A percentile compares a stretch with the other conserved stretches of the same genome.
Evolutionary conservation across 2,797 vertebrate genomes (phyloP).

Genomic region (Emys orbicularis): DNA sequence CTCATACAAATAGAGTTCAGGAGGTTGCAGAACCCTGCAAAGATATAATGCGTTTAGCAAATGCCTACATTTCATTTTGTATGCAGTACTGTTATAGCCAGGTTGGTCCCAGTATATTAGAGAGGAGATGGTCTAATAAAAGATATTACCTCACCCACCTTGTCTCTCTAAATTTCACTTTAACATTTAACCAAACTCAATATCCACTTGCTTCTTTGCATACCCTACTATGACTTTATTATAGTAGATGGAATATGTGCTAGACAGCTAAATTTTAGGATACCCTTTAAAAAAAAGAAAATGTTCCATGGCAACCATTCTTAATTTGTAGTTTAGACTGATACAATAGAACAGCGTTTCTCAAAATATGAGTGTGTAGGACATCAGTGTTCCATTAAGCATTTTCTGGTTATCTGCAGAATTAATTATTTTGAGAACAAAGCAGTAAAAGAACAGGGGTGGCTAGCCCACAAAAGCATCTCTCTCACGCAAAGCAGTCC

Average conservation of each 20-base stretch:
- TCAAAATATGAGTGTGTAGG: not conserved
- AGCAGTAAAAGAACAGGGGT: not conserved
- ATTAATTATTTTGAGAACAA: not conserved
- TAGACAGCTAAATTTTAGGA: not conserved
- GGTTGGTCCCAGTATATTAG: not conserved
- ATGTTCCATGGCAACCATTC: not conserved
- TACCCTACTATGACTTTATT: not conserved
- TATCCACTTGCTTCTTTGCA: not conserved
- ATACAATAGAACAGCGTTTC: not conserved
- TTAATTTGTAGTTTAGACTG: not conserved
- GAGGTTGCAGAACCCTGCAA: not conserved
- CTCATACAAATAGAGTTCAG: not conserved
- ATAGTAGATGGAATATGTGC: not conserved
- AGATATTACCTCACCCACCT: not conserved
- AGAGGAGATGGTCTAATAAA: not conserved
- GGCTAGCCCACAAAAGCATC: not conserved
- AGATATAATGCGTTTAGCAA: not conserved
- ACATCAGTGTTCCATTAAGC: not conserved
- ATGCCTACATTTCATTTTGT: not conserved
- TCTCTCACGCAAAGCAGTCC: not conserved
- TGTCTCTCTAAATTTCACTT: not conserved
- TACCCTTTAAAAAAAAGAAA: not conserved
- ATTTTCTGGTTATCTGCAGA: not conserved
- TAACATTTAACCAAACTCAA: not conserved
- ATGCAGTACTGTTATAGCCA: not conserved